phyloP scores from a whole-genome alignment of 2,888 invertebrate species.

The Eupithecia dodoneata region DNA sequence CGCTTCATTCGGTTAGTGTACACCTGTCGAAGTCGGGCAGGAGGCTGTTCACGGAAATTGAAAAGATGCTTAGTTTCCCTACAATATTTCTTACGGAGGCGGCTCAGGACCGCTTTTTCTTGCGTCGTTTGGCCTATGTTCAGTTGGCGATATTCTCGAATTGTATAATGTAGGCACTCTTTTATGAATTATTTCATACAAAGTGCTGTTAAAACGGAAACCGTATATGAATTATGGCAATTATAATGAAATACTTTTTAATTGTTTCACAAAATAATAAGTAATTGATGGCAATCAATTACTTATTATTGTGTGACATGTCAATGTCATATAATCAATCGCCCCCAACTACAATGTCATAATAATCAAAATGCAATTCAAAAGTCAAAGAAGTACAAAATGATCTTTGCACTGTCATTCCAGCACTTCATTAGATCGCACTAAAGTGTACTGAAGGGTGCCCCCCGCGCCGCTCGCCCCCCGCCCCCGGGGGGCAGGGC shows the following conservation, averaged over 20 bases:
- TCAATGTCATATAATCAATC: no score
- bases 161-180: neutral
- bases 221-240: neutral
- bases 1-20: slow-evolving; percentile 8
- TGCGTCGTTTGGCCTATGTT: neutral
- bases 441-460: slow-evolving; percentile 26
- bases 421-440: slow-evolving; percentile 28
- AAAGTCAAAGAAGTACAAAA: neutral
- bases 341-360: neutral
- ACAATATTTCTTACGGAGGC: neutral
- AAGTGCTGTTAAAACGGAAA: neutral
- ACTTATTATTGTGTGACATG: no score
- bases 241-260: neutral
- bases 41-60: neutral
- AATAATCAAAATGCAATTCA: neutral
- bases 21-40: neutral
- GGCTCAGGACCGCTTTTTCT: neutral
- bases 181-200: neutral
- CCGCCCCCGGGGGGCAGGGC: slow-evolving; percentile 3
- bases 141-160: neutral
- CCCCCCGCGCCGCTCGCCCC: slow-evolving; percentile 1
- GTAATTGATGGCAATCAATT: neutral
- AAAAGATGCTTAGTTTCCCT: neutral
- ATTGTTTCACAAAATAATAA: neutral
- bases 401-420: slow-evolving; percentile 24